These are phyloP conservation scores for Ashinkailepas kermadecensis DNA, from an alignment of 2,888 invertebrate species.

Conservation along the genomic window DNA sequence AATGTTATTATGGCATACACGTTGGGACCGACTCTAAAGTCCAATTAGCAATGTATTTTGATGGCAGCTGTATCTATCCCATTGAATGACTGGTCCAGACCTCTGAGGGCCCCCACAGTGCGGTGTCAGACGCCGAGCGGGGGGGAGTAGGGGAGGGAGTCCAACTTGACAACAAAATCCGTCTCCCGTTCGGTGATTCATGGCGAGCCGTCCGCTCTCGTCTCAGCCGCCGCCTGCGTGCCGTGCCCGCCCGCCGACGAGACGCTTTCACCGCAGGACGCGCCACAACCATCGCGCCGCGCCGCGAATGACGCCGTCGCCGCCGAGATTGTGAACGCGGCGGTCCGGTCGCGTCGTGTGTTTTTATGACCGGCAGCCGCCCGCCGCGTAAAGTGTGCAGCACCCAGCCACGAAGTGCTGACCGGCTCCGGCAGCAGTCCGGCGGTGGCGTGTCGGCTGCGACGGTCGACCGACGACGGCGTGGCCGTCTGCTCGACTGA, in stretches of 20 bases:
- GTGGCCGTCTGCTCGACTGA: background rate
- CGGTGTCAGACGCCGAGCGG: background rate
- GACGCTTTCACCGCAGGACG: background rate
- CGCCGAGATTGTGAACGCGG: too few relatives aligned
- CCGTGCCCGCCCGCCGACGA: background rate
- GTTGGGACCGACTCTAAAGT: conserved; percentile 13
- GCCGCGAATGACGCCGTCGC: background rate
- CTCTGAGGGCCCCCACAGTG: background rate
- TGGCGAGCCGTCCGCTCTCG: background rate
- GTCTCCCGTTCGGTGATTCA: background rate
- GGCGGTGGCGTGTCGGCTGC: background rate
- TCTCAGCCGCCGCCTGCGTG: background rate
- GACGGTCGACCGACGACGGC: background rate
- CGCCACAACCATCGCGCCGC: background rate
- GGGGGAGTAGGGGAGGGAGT: background rate
- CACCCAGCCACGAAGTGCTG: too few relatives aligned
- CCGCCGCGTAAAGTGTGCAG: too few relatives aligned
- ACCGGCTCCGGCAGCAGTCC: background rate
- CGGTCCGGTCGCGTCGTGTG: too few relatives aligned
- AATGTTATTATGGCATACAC: conserved; percentile 16
- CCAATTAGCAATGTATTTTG: conserved; percentile 24
- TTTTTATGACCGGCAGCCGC: too few relatives aligned
- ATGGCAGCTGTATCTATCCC: conserved; percentile 14
- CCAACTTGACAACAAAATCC: background rate
- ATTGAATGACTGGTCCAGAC: background rate